Evolutionary conservation across 2,797 vertebrate species (phyloP), one percentile per base, ranked within the genome.

Genomic region (Myripristis jacobus): DNA sequence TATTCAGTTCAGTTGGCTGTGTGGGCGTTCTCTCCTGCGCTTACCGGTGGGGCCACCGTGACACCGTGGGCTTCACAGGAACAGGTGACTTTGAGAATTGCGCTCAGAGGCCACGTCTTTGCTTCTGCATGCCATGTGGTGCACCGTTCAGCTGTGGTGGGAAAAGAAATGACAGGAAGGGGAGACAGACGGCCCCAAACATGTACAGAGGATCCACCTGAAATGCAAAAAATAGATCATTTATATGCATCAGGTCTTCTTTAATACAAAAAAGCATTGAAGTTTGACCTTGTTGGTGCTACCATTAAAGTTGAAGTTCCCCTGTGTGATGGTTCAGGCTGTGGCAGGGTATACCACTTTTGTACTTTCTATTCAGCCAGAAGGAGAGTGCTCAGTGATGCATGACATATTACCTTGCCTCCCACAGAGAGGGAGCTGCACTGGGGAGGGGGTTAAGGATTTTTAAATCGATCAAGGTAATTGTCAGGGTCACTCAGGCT

Each of bases 381-480:
- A 58, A 75, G 57, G 73, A 75, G 61, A 85, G 83, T 64, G 82
- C 74, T 83, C 81, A 70, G 47, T 19, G 73, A 65, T 80, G 88
- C 81, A 55, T 81, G 75, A 76, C 50, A 57, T 87, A 90, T 88
- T 79, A 78, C 47, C 73, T 73, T n/a, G 0, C 56, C 66, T 71
- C 66, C 80, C 13, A 4, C 79, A 79, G 87, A 86, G 80, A 80
- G 29, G 25, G 73, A 79, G 75, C 48, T 31, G 2, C 63, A 5
- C 22, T 21, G 47, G 22, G 47, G 34, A 36, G 22, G 47, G 34
- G 60, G 24, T 46, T 51, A 24, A 61, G 61, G 66, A 16, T 55
- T 81, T 85, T 73, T 70, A 25, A 69, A 85, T 87, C 11, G 57
- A 87, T 85, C 71, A 76, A 88, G 77, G 68, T 86, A 84, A 88